Conservation (phyloP, 2,113 vertebrate species). For the Salvator merianae region DNA sequence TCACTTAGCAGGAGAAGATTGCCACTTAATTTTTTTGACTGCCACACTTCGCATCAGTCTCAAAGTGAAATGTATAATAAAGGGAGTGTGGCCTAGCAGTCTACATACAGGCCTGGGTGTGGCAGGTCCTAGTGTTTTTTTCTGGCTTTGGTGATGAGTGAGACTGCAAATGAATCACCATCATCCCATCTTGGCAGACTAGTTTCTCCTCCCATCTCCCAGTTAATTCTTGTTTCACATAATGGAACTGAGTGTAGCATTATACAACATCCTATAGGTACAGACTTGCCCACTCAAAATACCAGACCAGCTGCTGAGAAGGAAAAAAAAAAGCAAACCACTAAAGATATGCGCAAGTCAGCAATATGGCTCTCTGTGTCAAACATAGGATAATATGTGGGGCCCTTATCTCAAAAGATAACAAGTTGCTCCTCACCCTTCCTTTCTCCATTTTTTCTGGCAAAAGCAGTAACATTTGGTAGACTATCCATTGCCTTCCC, state of each 20-base stretch:
- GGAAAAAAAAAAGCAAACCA: neutral
- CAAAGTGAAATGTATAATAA: neutral
- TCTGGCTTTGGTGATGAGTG: neutral
- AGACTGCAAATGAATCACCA: slow-evolving; percentile 14
- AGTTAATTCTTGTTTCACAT: slow-evolving; percentile 13
- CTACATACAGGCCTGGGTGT: neutral
- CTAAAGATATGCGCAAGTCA: neutral
- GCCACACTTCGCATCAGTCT: no score
- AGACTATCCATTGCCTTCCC: neutral
- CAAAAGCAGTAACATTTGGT: neutral
- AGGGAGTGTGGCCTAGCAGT: neutral
- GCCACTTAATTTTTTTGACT: neutral
- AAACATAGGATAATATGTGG: neutral
- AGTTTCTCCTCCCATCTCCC: neutral
- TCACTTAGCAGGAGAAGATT: neutral
- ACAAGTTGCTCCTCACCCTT: neutral
- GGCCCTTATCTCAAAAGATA: no score
- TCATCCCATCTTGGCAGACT: neutral
- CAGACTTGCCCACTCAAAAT: neutral
- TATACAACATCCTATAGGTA: neutral
- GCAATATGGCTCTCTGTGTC: neutral
- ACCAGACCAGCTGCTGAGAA: neutral
- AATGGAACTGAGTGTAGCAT: neutral
- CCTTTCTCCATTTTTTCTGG: neutral
- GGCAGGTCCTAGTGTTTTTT: slow-evolving; percentile 12